Evolutionary conservation across 1,140 invertebrate genomes (phyloP), one percentile per base, ranked within the genome.

Genomic region (Trigoniulus corallinus): DNA sequence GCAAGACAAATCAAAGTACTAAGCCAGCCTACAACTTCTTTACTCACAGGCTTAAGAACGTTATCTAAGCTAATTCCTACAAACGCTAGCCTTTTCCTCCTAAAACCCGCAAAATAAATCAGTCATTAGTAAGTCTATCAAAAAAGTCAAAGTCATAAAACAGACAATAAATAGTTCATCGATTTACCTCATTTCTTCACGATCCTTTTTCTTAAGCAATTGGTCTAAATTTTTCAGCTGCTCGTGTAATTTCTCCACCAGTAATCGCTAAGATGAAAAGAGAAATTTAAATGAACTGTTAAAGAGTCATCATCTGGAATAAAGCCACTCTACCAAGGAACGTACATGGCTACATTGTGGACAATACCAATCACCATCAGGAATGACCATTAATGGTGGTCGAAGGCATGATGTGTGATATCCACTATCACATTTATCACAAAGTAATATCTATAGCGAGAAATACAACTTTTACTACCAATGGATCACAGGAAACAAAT

Each of bases 311-410:
- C n/a, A n/a, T n/a, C n/a, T n/a, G n/a, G n/a, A n/a, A n/a, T n/a
- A n/a, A n/a, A n/a, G n/a, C n/a, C n/a, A n/a, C n/a, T 40, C 3
- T 39, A 48, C 25, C 29, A 12, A 25, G 23, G 20, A 2, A 23
- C 22, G 67, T 60, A 74, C 73, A 66, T 93, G 92, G 64, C 92
- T 82, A 70, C 93, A 98, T 0, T 86, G 85, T 42, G 92, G 92
- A 67, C 94, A 97, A 66, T 80, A 92, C 94, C 93, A 97, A 63
- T 95, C 85, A 21, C 92, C 92, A 62, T 95, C 88, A 3, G 93
- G 93, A 60, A 98, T 88, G 1, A 91, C 72, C 67, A 94, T 80
- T 4, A 97, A 70, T 18, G 89, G 78, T 1, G 93, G 92, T 39
- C 82, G 77, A 0, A 96, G 72, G 64, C 93, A 98, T 3, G 83